These are phyloP conservation scores for Iguana delicatissima DNA, from an alignment of 2,797 vertebrate species.

Conservation along the genomic window DNA sequence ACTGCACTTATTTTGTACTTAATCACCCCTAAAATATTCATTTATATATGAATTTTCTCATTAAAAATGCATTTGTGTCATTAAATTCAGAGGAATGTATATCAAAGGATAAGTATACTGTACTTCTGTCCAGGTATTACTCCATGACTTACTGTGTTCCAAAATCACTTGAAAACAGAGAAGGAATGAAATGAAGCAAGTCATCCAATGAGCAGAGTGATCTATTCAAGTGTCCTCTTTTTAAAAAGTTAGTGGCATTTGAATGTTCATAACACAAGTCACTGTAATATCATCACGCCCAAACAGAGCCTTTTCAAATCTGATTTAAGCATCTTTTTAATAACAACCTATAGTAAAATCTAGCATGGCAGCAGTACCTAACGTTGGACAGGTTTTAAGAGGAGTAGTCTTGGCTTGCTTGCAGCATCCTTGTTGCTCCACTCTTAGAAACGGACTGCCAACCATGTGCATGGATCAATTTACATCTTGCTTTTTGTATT, in stretches of 20 bases:
- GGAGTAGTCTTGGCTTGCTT: accelerated
- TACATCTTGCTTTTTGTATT: slow-evolving; percentile 60
- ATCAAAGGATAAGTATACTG: neutral
- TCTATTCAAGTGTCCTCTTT: neutral
- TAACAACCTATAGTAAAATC: accelerated
- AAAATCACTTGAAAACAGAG: no score
- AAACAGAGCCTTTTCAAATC: neutral
- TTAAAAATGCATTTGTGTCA: neutral
- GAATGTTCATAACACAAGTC: neutral
- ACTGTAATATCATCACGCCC: neutral
- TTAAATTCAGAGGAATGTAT: neutral
- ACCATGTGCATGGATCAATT: slow-evolving; percentile 62
- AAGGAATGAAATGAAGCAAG: neutral
- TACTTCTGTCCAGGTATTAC: neutral
- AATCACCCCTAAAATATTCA: neutral
- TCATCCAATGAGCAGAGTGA: neutral
- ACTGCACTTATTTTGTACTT: neutral
- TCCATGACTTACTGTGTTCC: neutral
- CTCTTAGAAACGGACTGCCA: slow-evolving; percentile 62
- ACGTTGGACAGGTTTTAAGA: neutral
- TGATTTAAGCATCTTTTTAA: neutral
- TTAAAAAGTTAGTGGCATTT: neutral
- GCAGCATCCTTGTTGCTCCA: slow-evolving; percentile 33
- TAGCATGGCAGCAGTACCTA: accelerated
- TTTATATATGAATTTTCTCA: neutral